Base-by-base conservation (phyloP, 2,888 invertebrate genomes). In the Alloplasta piceator region DNA sequence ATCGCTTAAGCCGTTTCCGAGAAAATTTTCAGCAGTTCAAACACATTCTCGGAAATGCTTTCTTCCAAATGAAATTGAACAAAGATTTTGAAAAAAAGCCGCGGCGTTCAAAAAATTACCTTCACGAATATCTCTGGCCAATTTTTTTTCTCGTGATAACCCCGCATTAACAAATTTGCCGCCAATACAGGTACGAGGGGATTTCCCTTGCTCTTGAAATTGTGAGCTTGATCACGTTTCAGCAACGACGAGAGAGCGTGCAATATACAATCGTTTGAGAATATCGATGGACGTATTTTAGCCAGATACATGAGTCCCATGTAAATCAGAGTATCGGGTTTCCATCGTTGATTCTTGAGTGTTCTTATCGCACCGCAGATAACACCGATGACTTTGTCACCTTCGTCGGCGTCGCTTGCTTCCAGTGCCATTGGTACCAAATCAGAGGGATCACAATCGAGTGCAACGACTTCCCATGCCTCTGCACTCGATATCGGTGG, bases 41-140 rank as follows among this genome's bases (percentile, higher is more conserved):
- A n/a, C n/a, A n/a, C n/a, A n/a, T n/a, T n/a, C n/a, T n/a, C n/a
- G n/a, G n/a, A n/a, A n/a, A n/a, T n/a, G n/a, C n/a, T n/a, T n/a
- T n/a, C n/a, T n/a, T n/a, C n/a, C n/a, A n/a, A n/a, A n/a, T n/a
- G n/a, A n/a, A n/a, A n/a, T n/a, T n/a, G n/a, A n/a, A 26, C 26
- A 26, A 26, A 26, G 26, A 26, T 26, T 26, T 3, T 26, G 26
- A 3, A 3, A 26, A 26, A 26, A 26, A 26, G 26, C 26, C 1
- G 26, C 26, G 26, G 3, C 26, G 3, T 26, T 26, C 3, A 3
- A n/a, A 38, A 43, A 61, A 63, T 76, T 75, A 97, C 97, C 94
- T 97, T 97, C 1, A 98, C 95, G 93, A 98, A 98, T 73, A 95
- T 94, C 90, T 98, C 98, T 0, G 98, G 98, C 99, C 98, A 99